Base-by-base conservation (phyloP, 2,888 invertebrate genomes). In the Spilosoma lubricipeda region DNA sequence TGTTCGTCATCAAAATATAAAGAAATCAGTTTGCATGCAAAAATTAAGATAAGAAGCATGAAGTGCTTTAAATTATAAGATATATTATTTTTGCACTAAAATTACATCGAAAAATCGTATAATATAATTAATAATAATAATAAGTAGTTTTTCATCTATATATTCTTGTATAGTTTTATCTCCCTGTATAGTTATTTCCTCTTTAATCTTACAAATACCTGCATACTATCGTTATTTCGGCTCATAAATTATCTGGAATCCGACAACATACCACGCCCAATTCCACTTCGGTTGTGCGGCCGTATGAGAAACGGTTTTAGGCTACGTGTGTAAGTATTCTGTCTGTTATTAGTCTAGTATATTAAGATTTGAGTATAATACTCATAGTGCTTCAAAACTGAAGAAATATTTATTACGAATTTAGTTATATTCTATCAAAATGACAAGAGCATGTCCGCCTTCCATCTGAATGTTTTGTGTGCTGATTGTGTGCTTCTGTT, bases 201-300 rank as follows among this genome's bases (percentile, higher is more conserved):
- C 20, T 70, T 70, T 70, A 63, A 42, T 70, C 63, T 63, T 59
- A 56, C 42, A 70, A 42, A 11, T 42, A 67, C 66, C 36, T 66
- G 27, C 39, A 72, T 66, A 27, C 33, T 20, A 39, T 23, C 66
- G 48, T 52, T 72, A 66, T 72, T 64, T 72, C 27, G 71, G n/a
- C 39, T 70, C 69, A 45, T 59, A 70, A 70, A 70, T 70, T 63
- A 63, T 42, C 63, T 63, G 42, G 59, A 36, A 59, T n/a, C 56
- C 70, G 70, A 74, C 70, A 74, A 63, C 67, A 67, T 66, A 69
- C 33, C 42, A 33, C 74, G 74, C 74, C 74, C 74, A 74, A 59
- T 67, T 42, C 74, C 42, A 70, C 67, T 70, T 70, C 73, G 36
- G 56, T 65, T 63, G 63, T 59, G 65, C 48, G 42, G 45, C 45